A percentile compares a stretch with the other conserved stretches of the same genome.
Conservation (phyloP, 2,797 vertebrate species). For the Triplophysa bombifrons region DNA sequence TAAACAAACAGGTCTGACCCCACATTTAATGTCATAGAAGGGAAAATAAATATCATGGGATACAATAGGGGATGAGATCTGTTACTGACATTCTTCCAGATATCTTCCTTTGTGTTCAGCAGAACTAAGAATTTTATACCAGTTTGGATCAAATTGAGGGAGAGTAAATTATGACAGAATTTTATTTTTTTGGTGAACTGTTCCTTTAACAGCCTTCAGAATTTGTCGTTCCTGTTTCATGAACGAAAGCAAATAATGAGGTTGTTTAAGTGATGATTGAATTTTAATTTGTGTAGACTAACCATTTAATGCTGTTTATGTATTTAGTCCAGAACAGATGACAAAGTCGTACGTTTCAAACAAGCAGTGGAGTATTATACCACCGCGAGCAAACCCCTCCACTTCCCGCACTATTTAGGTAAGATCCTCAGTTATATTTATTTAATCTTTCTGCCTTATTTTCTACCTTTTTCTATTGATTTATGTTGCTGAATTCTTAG, state of each 20-base stretch:
- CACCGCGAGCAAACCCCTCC: conserved; percentile 84
- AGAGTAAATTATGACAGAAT: no score
- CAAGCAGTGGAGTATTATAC: conserved; percentile 94
- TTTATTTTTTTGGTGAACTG: no score
- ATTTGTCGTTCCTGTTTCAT: background rate
- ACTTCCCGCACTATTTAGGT: conserved; percentile 86
- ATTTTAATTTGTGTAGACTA: background rate
- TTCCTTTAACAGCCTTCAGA: background rate
- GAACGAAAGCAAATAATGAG: background rate
- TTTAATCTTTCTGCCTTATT: background rate
- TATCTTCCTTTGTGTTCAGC: no score
- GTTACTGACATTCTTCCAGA: no score
- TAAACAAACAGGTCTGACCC: no score
- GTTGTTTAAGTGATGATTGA: background rate
- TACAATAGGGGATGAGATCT: no score
- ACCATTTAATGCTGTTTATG: conserved; percentile 1
- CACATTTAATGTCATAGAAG: no score
- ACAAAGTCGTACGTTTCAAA: conserved; percentile 93
- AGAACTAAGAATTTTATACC: no score
- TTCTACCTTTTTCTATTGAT: conserved; percentile 21
- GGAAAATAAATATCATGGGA: no score
- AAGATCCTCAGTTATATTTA: conserved; percentile 61
- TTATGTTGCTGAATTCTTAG: conserved; percentile 22
- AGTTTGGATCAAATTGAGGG: no score
- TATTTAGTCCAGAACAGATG: conserved; percentile 90